Conservation (phyloP, 2,797 vertebrate genomes). For the Rousettus madagascariensis region DNA sequence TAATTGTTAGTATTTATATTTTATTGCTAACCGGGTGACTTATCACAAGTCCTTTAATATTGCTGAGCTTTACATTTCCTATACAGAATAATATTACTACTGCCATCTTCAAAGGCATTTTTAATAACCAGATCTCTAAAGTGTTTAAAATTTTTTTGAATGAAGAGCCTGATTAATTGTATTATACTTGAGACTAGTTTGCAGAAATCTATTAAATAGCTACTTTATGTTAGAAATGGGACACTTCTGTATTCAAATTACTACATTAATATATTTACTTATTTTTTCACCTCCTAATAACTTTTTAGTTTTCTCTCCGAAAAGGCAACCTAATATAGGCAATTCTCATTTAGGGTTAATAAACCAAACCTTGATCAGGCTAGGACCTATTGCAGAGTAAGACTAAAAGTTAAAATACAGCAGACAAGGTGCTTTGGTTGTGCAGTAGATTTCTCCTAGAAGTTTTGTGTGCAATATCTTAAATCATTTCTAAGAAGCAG, state of each 20-base stretch:
- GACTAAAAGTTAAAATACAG: background rate
- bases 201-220: background rate
- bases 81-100: background rate
- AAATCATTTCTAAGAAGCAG: background rate
- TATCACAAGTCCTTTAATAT: background rate
- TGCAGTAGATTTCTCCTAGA: background rate
- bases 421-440: background rate
- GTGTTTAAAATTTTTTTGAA: background rate
- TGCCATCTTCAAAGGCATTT: slow-evolving; percentile 28
- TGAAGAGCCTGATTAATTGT: background rate
- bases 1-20: slow-evolving; percentile 9
- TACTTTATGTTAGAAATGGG: background rate
- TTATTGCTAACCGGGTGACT: background rate
- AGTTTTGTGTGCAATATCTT: background rate
- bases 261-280: background rate
- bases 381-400: background rate
- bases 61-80: background rate
- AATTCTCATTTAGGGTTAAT: background rate
- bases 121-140: background rate
- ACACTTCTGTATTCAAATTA: background rate
- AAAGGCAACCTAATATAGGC: background rate
- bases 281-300: background rate
- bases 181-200: background rate
- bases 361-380: background rate
- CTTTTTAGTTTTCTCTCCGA: background rate